Conservation (phyloP, 2,888 invertebrate species). For the Phlogophora meticulosa region DNA sequence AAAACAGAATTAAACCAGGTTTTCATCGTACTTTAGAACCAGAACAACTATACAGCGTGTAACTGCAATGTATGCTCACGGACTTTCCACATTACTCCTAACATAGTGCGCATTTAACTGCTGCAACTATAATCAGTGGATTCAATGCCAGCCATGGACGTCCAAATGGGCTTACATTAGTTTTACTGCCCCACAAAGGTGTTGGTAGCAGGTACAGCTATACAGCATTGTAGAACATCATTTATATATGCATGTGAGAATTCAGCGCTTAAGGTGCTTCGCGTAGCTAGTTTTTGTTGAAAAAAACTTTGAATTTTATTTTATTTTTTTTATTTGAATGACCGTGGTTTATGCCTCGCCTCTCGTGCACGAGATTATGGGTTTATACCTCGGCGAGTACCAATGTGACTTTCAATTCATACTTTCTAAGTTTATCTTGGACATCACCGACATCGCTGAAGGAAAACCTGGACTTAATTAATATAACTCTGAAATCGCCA, state of each 20-base stretch:
- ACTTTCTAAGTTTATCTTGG: too few species aligned
- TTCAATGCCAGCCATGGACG: slow-evolving; percentile 51
- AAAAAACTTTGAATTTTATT: too few species aligned
- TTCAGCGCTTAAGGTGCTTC: slow-evolving; percentile 12
- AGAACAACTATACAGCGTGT: background rate
- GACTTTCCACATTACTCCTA: slow-evolving; percentile 53
- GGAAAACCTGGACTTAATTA: too few species aligned
- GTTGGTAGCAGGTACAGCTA: slow-evolving; percentile 37
- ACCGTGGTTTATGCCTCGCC: too few species aligned
- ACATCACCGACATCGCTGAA: too few species aligned
- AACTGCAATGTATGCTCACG: slow-evolving; percentile 25
- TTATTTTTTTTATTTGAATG: too few species aligned
- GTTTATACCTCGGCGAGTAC: too few species aligned
- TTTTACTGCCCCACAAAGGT: slow-evolving; percentile 58
- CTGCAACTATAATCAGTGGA: slow-evolving; percentile 57
- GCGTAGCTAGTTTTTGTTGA: background rate
- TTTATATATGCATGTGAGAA: slow-evolving; percentile 43
- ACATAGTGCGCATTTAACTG: slow-evolving; percentile 44
- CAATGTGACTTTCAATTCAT: too few species aligned
- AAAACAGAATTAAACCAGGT: slow-evolving; percentile 16
- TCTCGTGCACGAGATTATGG: too few species aligned
- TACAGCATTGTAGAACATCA: slow-evolving; percentile 54
- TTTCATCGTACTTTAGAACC: slow-evolving; percentile 7
- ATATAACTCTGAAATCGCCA: too few species aligned
- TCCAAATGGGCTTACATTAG: slow-evolving; percentile 59